These are phyloP conservation scores for Helicoverpa armigera DNA, from an alignment of 1,140 invertebrate species.

Conservation along the genomic window DNA sequence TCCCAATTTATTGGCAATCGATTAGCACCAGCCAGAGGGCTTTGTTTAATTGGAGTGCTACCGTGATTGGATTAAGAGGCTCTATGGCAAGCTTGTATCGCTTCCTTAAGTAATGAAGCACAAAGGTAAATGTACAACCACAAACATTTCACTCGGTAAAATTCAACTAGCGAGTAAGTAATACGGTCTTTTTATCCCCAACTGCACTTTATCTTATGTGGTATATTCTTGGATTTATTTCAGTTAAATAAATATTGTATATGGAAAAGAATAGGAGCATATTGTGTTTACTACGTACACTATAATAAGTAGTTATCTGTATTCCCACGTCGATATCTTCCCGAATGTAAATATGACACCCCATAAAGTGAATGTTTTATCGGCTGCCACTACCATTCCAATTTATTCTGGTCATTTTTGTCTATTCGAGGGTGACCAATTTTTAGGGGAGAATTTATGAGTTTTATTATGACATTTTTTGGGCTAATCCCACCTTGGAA, in stretches of 20 bases:
- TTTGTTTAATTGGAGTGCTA: constrained; percentile 77
- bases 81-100: constrained; percentile 52
- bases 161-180: constrained; percentile 33
- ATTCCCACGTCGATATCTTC: constrained; percentile 78
- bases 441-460: constrained; percentile 82
- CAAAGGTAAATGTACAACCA: constrained; percentile 49
- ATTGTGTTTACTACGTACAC: constrained; percentile 65
- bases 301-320: constrained; percentile 74
- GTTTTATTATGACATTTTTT: constrained; percentile 75
- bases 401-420: constrained; percentile 86
- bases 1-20: constrained; percentile 74
- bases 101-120: constrained; percentile 56
- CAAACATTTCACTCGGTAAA: constrained; percentile 44
- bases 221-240: constrained; percentile 40
- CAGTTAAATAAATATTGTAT: constrained; percentile 49
- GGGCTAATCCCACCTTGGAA: constrained; percentile 66
- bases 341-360: constrained; percentile 86
- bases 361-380: constrained; percentile 86
- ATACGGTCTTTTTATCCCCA: constrained; percentile 38
- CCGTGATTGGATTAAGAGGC: constrained; percentile 73
- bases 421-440: constrained; percentile 83
- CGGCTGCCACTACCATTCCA: constrained; percentile 81
- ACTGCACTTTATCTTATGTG: constrained; percentile 14
- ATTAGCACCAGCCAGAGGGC: constrained; percentile 71
- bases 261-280: constrained; percentile 63